Evolutionary conservation across 2,888 invertebrate genomes (phyloP).

Genomic region (Drosophila pseudotakahashii): DNA sequence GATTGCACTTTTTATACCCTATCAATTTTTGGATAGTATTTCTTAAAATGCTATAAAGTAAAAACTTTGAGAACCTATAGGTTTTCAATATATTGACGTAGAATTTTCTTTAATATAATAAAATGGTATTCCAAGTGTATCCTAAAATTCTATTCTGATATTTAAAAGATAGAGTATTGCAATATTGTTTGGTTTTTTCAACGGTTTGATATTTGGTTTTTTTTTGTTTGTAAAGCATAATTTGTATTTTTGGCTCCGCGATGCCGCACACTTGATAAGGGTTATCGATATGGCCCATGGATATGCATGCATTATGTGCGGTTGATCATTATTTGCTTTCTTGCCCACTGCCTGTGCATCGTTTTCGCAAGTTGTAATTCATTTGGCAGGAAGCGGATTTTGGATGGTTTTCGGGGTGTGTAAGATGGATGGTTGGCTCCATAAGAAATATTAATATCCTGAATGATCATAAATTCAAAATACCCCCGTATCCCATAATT

Average conservation of each 20-base stretch:
- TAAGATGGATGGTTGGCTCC: constrained; percentile 1
- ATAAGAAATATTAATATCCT: constrained; percentile 13
- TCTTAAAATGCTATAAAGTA: too few relatives aligned
- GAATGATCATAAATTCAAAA: constrained; percentile 10
- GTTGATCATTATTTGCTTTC: constrained; percentile 55
- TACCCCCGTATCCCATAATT: constrained; percentile 9
- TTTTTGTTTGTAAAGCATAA: constrained; percentile 58
- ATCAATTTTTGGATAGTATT: not conserved
- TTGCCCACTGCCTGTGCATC: constrained; percentile 7
- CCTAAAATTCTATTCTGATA: too few relatives aligned
- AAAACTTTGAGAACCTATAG: too few relatives aligned
- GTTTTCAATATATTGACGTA: too few relatives aligned
- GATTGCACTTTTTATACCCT: not conserved
- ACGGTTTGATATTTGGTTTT: not conserved
- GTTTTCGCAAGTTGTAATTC: constrained; percentile 45
- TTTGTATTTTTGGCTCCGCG: constrained; percentile 65
- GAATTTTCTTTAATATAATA: too few relatives aligned
- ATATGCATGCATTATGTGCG: constrained; percentile 35
- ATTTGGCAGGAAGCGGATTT: constrained; percentile 34
- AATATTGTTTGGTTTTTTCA: not conserved
- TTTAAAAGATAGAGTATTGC: not conserved
- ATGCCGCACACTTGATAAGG: constrained; percentile 71
- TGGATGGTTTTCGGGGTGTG: constrained; percentile 1
- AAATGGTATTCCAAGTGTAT: too few relatives aligned
- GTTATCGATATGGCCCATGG: constrained; percentile 60